Conservation (phyloP, 1,140 invertebrate genomes). For the Cyclargus thomasi region DNA sequence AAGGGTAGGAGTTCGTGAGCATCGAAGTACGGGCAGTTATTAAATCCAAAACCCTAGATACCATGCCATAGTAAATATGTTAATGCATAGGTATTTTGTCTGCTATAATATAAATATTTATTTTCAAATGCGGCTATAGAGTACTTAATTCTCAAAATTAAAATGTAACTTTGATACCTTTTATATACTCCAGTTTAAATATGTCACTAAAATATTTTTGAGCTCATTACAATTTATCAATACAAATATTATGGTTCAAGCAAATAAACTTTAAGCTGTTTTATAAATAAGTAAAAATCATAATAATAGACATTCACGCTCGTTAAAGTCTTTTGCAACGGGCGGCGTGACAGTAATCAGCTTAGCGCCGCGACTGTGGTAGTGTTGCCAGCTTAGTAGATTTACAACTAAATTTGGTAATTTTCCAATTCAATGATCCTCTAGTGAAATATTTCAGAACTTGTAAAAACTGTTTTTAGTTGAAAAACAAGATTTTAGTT, state of each 20-base stretch:
- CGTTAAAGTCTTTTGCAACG: constrained; percentile 10
- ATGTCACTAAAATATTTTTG: neutral
- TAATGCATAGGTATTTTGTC: too few relatives aligned
- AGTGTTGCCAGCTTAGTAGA: too few relatives aligned
- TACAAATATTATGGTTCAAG: neutral
- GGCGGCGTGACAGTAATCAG: constrained; percentile 13
- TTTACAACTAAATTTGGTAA: too few relatives aligned
- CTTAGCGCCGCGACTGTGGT: neutral
- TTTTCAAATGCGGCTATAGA: too few relatives aligned
- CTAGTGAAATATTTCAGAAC: too few relatives aligned
- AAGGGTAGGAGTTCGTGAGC: constrained; percentile 26
- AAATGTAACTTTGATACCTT: too few relatives aligned
- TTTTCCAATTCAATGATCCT: too few relatives aligned
- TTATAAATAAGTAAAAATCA: neutral
- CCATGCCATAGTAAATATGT: neutral
- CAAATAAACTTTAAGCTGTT: neutral
- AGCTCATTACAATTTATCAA: neutral
- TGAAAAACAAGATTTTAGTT: too few relatives aligned
- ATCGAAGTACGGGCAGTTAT: neutral
- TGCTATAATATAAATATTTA: too few relatives aligned
- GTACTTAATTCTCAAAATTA: too few relatives aligned
- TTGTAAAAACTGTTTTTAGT: too few relatives aligned
- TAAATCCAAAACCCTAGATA: neutral
- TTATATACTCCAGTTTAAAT: neutral
- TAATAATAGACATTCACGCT: constrained; percentile 3